These are phyloP conservation scores for Mongoloraphidia duomilia DNA, from an alignment of 2,888 invertebrate species.

Conservation along the genomic window DNA sequence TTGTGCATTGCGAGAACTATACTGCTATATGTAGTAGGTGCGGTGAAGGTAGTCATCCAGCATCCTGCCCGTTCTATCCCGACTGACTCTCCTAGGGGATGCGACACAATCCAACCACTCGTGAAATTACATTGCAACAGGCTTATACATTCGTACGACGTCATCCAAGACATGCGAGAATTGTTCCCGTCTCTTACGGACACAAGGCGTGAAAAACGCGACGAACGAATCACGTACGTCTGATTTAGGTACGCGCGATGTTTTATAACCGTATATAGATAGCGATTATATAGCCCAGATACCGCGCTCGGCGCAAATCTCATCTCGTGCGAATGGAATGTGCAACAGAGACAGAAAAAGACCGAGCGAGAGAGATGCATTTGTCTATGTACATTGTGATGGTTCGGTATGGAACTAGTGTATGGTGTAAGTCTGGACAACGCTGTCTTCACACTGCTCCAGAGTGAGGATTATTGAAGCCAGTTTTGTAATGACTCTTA, in stretches of 20 bases:
- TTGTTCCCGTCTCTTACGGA: background rate
- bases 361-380: too few species aligned
- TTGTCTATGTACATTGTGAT: too few species aligned
- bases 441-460: too few species aligned
- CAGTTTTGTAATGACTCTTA: too few species aligned
- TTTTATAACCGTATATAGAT: constrained; percentile 1
- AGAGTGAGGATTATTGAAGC: too few species aligned
- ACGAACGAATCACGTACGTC: background rate
- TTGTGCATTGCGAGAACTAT: background rate
- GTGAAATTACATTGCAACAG: constrained; percentile 12
- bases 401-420: too few species aligned
- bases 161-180: background rate
- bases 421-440: too few species aligned
- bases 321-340: background rate
- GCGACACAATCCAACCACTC: constrained; percentile 8
- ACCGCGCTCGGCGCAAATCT: background rate
- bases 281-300: constrained; percentile 5
- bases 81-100: constrained; percentile 3
- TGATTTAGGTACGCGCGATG: background rate
- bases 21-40: background rate
- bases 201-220: background rate
- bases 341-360: too few species aligned
- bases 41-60: background rate
- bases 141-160: constrained; percentile 2
- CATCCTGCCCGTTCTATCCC: background rate